Percentiles rank a stretch among this genome's conserved stretches.
Conservation (phyloP, 2,797 vertebrate species). For the Cuculus canorus region DNA sequence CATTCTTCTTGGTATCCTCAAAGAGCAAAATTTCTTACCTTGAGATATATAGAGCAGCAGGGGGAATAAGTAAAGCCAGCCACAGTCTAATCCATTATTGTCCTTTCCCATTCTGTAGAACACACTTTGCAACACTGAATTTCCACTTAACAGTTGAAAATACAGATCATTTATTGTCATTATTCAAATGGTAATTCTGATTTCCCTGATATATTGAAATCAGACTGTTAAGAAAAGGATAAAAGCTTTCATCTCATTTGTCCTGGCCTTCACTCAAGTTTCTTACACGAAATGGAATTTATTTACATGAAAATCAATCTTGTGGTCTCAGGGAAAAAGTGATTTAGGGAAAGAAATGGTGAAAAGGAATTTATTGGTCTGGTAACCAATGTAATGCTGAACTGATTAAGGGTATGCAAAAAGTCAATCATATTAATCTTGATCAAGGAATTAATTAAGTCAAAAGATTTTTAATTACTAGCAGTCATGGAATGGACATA, state of each 20-base stretch:
- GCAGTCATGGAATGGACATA: not conserved
- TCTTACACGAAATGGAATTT: not conserved
- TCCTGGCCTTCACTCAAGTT: not conserved
- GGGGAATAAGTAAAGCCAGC: not conserved
- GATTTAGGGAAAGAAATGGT: not conserved
- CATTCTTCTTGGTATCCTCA: not conserved
- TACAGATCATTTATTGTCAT: not conserved
- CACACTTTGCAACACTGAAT: not conserved
- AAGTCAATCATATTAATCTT: not conserved
- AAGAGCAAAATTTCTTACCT: not conserved
- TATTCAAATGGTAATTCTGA: not conserved
- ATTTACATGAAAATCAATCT: not conserved
- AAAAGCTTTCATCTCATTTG: not conserved
- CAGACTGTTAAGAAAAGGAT: not conserved
- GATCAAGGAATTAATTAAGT: not conserved
- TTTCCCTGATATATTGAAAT: not conserved
- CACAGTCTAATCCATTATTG: not conserved
- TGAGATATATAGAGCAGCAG: not conserved
- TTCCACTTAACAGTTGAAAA: not conserved
- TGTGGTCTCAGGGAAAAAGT: not conserved
- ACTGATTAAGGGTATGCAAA: not conserved
- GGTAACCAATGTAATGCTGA: not conserved
- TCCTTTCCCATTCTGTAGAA: not conserved
- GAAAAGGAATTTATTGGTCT: not conserved
- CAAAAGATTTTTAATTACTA: constrained; percentile 6